Conservation (phyloP, 2,888 invertebrate species). For the Pollenia amentaria region DNA sequence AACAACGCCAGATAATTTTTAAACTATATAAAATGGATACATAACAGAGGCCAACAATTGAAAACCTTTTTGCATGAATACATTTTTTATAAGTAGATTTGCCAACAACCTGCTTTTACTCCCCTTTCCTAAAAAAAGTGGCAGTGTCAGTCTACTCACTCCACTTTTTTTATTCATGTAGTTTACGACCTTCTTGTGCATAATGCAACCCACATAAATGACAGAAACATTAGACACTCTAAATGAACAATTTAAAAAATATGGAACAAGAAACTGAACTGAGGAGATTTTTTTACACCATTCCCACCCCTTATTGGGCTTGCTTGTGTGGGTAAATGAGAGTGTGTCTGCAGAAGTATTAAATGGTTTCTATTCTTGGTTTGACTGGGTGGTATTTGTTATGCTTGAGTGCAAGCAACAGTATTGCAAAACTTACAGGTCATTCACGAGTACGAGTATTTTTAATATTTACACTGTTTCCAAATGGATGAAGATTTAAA, state of each 20-base stretch:
- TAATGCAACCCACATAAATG: slow-evolving; percentile 69
- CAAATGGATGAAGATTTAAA: neutral
- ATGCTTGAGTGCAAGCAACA: slow-evolving; percentile 62
- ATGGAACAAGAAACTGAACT: slow-evolving; percentile 25
- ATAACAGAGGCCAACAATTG: slow-evolving; percentile 26
- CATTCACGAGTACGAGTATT: slow-evolving; percentile 29
- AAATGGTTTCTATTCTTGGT: slow-evolving; percentile 21
- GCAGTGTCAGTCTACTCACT: neutral
- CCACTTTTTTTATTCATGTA: neutral
- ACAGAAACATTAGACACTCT: slow-evolving; percentile 62
- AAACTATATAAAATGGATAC: slow-evolving; percentile 30
- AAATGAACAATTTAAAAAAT: slow-evolving; percentile 66
- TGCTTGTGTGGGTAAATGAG: neutral
- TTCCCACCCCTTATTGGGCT: neutral
- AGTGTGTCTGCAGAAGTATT: neutral
- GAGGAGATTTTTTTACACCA: slow-evolving; percentile 14
- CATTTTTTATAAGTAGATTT: slow-evolving; percentile 67
- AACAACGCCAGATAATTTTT: neutral
- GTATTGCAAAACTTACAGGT: slow-evolving; percentile 50
- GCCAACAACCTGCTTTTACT: neutral
- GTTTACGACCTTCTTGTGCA: slow-evolving; percentile 31
- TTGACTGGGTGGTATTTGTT: slow-evolving; percentile 60
- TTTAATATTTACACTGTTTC: slow-evolving; percentile 18
- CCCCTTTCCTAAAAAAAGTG: neutral
- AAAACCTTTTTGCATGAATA: slow-evolving; percentile 74